Percentiles rank a stretch among this genome's conserved stretches.
Evolutionary conservation across 1,140 invertebrate species (phyloP).

Genomic region (Rhizoglyphus robini): DNA sequence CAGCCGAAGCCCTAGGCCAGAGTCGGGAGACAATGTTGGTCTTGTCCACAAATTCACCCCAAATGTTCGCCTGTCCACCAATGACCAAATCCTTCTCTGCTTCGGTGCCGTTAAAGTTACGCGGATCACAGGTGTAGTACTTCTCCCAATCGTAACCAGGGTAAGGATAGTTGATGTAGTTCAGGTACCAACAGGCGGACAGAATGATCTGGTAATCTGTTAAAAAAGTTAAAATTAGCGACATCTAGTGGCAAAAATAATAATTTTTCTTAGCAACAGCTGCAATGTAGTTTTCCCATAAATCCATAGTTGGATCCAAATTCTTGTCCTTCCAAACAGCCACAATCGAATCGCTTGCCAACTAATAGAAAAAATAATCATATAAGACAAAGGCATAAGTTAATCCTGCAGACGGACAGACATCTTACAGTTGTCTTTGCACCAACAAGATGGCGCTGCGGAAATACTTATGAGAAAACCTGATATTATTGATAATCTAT

Average conservation of each 20-base stretch:
- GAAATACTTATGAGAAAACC: too few species aligned
- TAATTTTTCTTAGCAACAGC: conserved; percentile 27
- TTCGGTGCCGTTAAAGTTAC: conserved; percentile 28
- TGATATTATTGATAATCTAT: background rate
- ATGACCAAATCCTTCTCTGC: conserved; percentile 20
- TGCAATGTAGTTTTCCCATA: conserved; percentile 26
- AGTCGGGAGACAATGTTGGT: conserved; percentile 27
- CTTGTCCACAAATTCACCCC: conserved; percentile 34
- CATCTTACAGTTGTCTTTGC: too few species aligned
- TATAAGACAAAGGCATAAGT: too few species aligned
- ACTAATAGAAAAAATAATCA: conserved; percentile 26
- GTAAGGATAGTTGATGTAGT: conserved; percentile 34
- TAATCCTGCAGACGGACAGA: too few species aligned
- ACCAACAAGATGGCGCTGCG: too few species aligned
- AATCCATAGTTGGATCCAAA: conserved; percentile 24
- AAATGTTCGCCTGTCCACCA: conserved; percentile 34
- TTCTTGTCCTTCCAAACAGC: conserved; percentile 35
- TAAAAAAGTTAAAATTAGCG: too few species aligned
- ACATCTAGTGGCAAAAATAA: background rate
- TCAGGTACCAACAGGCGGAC: conserved; percentile 34
- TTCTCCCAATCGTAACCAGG: conserved; percentile 35
- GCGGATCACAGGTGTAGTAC: conserved; percentile 38
- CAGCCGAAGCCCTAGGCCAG: conserved; percentile 55
- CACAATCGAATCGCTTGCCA: conserved; percentile 36
- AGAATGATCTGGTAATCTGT: conserved; percentile 26